Evolutionary conservation across 1,140 invertebrate genomes (phyloP), one percentile per base, ranked within the genome.

Genomic region (Drosophila erecta): DNA sequence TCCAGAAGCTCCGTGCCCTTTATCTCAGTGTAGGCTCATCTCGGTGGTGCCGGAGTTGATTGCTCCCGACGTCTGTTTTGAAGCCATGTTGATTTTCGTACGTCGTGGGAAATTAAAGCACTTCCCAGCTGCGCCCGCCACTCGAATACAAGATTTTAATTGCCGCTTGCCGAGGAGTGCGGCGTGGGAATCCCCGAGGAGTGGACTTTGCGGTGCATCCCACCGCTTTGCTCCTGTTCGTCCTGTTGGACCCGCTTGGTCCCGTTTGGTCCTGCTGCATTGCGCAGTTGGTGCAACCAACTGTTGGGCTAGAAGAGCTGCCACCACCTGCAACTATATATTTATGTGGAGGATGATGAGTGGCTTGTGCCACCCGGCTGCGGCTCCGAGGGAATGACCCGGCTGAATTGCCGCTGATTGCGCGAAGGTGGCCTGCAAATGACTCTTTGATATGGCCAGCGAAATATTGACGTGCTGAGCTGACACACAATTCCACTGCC

Each of bases 131-230:
- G 83, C 61, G 72, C 60, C 47, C 55, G 43, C 55, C 66, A 81
- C 78, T 69, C 75, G 69, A 85, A 79, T 83, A 69, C 83, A 66
- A 79, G 83, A 87, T 79, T 86, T 86, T 86, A 86, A 87, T 86
- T 87, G 83, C 59, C 84, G 83, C 79, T 64, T 58, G 60, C 30
- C 75, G 69, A 58, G 70, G 56, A 54, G 47, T 46, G 56, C 46
- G 38, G 50, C 44, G 53, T 33, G n/a, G 5, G 27, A 65, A 15
- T 61, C 59, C 64, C 69, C 37, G 35, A 0, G 41, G 57, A 44
- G 27, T 5, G 56, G 24, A 58, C 24, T 15, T 27, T 33, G 44
- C 44, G 44, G 62, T 65, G 41, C 41, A 51, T 27, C 57, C 22
- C 33, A 12, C 33, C 33, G 33, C 11, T 35, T 35, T 11, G 33